A percentile compares a stretch with the other conserved stretches of the same genome.
phyloP scores from a whole-genome alignment of 2,113 vertebrate genomes.

The Jaculus jaculus region DNA sequence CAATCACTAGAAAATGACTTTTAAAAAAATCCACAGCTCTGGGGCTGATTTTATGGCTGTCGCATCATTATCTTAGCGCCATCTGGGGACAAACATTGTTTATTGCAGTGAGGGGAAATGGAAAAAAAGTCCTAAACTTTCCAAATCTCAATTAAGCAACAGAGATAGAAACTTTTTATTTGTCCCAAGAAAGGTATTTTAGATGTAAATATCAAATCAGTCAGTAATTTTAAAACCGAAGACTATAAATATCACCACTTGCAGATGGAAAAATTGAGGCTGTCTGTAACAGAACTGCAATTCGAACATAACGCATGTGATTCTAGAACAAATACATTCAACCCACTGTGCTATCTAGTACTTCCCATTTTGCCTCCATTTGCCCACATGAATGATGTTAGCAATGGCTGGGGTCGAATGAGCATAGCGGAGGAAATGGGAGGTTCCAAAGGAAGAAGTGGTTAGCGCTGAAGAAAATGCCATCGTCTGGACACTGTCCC shows the following conservation, averaged over 20 bases:
- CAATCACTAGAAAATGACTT: neutral
- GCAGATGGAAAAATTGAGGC: neutral
- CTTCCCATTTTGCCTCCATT: neutral
- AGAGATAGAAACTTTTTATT: neutral
- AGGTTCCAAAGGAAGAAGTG: neutral
- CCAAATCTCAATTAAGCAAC: neutral
- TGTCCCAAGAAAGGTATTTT: neutral
- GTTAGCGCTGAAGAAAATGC: neutral
- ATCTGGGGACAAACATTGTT: slow-evolving; percentile 9
- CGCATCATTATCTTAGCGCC: slow-evolving; percentile 2
- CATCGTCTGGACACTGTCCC: too few relatives aligned
- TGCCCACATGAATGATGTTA: neutral
- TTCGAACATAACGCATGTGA: neutral
- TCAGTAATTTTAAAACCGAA: neutral
- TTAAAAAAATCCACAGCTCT: neutral
- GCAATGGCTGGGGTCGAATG: neutral
- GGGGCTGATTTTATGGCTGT: neutral
- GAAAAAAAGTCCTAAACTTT: neutral
- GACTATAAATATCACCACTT: neutral
- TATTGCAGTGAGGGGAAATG: neutral
- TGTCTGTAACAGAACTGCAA: neutral
- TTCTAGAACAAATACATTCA: neutral
- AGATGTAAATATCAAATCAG: neutral
- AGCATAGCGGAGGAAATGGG: neutral
- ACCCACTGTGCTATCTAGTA: neutral